These are phyloP conservation scores for Gasterosteus nipponicus DNA, from an alignment of 2,113 vertebrate genomes.

Conservation along the genomic window DNA sequence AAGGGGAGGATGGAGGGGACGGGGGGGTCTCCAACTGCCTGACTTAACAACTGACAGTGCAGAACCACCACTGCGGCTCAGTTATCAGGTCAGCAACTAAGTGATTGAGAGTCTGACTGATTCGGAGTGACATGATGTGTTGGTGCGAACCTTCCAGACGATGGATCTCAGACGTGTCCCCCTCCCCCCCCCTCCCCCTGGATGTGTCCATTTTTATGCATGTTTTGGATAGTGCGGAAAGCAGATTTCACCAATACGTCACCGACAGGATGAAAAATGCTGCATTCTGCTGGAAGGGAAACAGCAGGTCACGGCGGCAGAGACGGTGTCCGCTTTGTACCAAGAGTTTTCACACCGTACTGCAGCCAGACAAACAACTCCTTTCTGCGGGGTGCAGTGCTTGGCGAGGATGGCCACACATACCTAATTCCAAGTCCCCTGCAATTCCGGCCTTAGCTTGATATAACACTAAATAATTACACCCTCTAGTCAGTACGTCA, in stretches of 20 bases:
- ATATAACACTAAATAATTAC: conserved; percentile 79
- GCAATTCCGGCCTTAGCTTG: conserved; percentile 70
- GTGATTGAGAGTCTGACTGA: conserved; percentile 68
- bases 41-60: conserved; percentile 60
- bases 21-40: conserved; percentile 51
- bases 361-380: conserved; percentile 54
- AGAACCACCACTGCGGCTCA: conserved; percentile 36
- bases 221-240: conserved; percentile 34
- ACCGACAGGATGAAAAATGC: conserved; percentile 47
- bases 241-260: conserved; percentile 40
- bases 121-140: conserved; percentile 67
- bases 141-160: conserved; percentile 46
- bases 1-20: not conserved
- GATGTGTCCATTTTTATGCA: conserved; percentile 53
- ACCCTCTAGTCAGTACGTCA: conserved; percentile 75
- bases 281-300: conserved; percentile 36
- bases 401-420: conserved; percentile 61
- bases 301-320: conserved; percentile 27
- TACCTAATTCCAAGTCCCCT: conserved; percentile 63
- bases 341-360: conserved; percentile 37
- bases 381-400: conserved; percentile 52
- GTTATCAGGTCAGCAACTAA: conserved; percentile 62
- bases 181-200: not conserved
- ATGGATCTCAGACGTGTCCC: conserved; percentile 56
- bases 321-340: conserved; percentile 37